phyloP scores from a whole-genome alignment of 2,113 vertebrate species.

The Bos javanicus region DNA sequence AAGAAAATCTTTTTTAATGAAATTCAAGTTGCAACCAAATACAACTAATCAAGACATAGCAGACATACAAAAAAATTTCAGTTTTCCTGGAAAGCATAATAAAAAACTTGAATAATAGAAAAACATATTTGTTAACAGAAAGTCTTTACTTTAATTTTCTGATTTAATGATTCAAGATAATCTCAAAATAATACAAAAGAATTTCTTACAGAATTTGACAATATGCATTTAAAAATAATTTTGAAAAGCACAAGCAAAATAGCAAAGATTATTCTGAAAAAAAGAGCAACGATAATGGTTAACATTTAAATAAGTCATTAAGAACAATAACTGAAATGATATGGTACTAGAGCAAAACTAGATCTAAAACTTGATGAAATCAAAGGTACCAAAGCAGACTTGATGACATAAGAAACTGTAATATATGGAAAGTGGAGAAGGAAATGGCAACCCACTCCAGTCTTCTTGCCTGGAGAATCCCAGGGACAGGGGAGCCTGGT shows the following conservation, averaged over 20 bases:
- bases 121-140: neutral
- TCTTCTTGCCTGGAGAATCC: neutral
- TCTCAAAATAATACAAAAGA: neutral
- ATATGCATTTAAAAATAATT: constrained; percentile 14
- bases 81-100: neutral
- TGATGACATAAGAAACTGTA: neutral
- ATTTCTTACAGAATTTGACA: constrained; percentile 26
- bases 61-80: neutral
- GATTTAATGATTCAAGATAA: neutral
- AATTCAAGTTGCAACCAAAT: neutral
- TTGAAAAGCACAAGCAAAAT: neutral
- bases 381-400: neutral
- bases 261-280: neutral
- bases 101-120: neutral
- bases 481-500: neutral
- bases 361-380: neutral
- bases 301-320: neutral
- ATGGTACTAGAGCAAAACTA: neutral
- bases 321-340: neutral
- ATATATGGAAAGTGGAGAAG: neutral
- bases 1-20: neutral
- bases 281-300: neutral
- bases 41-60: neutral
- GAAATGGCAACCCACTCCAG: neutral
- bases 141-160: constrained; percentile 19